Base-by-base conservation (phyloP, 2,888 invertebrate genomes). In the Neria commutata region DNA sequence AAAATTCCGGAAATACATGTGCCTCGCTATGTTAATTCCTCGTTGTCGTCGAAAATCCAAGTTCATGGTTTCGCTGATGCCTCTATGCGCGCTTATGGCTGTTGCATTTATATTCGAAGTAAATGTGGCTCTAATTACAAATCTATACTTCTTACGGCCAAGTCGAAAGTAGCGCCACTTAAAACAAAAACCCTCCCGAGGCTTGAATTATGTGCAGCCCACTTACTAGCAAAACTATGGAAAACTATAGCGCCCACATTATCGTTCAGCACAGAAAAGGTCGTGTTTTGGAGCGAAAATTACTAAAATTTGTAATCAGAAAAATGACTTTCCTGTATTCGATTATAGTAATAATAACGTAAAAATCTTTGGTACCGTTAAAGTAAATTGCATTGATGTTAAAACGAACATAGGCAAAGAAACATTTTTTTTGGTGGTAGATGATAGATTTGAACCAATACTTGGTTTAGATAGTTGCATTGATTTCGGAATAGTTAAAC, bases 21-120 rank as follows among this genome's bases (percentile, higher is more conserved):
- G 19, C 52, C 60, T 40, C 37, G 55, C 14, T 56, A 16, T 48
- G 55, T 40, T 16, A 24, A 46, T 1, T 33, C 37, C 1, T n/a
- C 19, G 33, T 19, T 21, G 3, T 25, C 14, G 25, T 34, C 47
- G 26, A 34, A 42, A 17, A 37, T 2, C 3, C 2, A 55, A 49
- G 34, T 58, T 1, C 56, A 58, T 25, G 52, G 53, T 1, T 58
- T 61, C 11, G 49, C 51, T 1, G 61, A 61, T 16, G 61, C 57
- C 1, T 61, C 58, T 2, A 34, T 55, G 51, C 40, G 42, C 24
- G 56, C 56, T 11, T 60, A 56, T 33, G 60, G 54, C n/a, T 37
- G 37, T 37, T 37, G 37, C n/a, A 6, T 46, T 4, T 46, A 46
- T n/a, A 29, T 57, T 51, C n/a, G 56, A 57, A 16, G 46, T 58